Percentiles rank a stretch among this genome's conserved stretches.
Conservation (phyloP, 2,797 vertebrate genomes). For the Champsocephalus esox region DNA sequence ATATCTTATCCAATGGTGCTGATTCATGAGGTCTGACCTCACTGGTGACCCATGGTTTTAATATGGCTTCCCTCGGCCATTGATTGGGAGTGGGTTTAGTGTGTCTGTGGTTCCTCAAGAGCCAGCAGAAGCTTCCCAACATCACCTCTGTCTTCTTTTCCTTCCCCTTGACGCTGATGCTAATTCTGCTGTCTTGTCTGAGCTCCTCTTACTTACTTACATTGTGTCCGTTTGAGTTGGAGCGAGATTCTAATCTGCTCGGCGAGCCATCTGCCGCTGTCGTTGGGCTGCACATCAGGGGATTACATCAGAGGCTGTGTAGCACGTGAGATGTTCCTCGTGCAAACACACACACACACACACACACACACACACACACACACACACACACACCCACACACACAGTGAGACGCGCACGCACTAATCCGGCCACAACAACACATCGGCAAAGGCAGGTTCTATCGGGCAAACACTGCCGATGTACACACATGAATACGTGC, state of each 20-base stretch:
- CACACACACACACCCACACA: neutral
- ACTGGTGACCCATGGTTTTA: conserved; percentile 37
- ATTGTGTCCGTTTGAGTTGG: conserved; percentile 66
- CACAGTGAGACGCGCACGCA: conserved; percentile 11
- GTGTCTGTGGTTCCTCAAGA: conserved; percentile 35
- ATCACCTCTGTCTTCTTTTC: neutral
- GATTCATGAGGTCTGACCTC: conserved; percentile 50
- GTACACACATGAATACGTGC: conserved; percentile 32
- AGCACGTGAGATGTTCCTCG: conserved; percentile 44
- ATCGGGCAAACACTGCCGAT: conserved; percentile 4
- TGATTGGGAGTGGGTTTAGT: conserved; percentile 10
- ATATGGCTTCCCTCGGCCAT: conserved; percentile 19
- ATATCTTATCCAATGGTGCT: conserved; percentile 43
- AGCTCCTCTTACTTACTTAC: conserved; percentile 42
- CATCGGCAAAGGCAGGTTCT: conserved; percentile 14
- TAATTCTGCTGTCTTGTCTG: conserved; percentile 51
- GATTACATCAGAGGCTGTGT: conserved; percentile 62
- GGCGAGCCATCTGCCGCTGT: conserved; percentile 74
- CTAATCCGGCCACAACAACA: conserved; percentile 41
- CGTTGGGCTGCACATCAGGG: conserved; percentile 52
- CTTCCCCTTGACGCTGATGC: neutral
- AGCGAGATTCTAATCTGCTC: conserved; percentile 80
- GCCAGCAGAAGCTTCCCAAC: conserved; percentile 19
- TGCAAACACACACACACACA: conserved; percentile 6
- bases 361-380: too few species aligned